Conservation (phyloP, 1,140 invertebrate species). For the Popillia japonica region DNA sequence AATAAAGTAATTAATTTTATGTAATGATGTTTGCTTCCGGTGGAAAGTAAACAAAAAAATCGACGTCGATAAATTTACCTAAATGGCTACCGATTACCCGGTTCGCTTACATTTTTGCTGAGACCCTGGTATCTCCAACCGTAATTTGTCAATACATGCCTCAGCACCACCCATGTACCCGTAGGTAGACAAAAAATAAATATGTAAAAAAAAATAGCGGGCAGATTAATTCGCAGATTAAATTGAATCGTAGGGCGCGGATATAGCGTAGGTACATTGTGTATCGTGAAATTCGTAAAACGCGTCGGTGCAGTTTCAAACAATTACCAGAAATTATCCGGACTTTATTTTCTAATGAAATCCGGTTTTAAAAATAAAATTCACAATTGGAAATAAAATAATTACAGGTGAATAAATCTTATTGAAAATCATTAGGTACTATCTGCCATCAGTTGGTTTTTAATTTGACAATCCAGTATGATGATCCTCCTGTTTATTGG, state of each 20-base stretch:
- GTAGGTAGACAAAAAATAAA: background rate
- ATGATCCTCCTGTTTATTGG: too few relatives aligned
- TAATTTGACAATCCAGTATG: too few relatives aligned
- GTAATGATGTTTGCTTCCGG: too few relatives aligned
- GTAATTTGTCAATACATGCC: background rate
- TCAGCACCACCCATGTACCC: background rate
- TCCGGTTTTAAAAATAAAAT: background rate
- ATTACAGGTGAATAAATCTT: background rate
- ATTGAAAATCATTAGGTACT: too few relatives aligned
- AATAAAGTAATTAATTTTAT: too few relatives aligned
- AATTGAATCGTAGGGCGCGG: background rate
- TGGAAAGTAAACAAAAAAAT: background rate
- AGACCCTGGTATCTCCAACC: background rate
- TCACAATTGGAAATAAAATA: background rate
- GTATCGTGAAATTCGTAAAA: background rate
- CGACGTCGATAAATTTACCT: background rate
- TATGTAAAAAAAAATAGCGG: background rate
- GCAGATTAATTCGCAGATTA: background rate
- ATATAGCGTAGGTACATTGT: background rate
- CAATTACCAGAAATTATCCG: background rate
- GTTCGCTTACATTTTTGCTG: background rate
- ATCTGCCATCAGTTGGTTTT: too few relatives aligned
- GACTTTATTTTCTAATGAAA: background rate
- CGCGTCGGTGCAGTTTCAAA: background rate
- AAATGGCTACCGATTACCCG: background rate